These are phyloP conservation scores for Geotrupes spiniger DNA, from an alignment of 2,888 invertebrate species.

Conservation along the genomic window DNA sequence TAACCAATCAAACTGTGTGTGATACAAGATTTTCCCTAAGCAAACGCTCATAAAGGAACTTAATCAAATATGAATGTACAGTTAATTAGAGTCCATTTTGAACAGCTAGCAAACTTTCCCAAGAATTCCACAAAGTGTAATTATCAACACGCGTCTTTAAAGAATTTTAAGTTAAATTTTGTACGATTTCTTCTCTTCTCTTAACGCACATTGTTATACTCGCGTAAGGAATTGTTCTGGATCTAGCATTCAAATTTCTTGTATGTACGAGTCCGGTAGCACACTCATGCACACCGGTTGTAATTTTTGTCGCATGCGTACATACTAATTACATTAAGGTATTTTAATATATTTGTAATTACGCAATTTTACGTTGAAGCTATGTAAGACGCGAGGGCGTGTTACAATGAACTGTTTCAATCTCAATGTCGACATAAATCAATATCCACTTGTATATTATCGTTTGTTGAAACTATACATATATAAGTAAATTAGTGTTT, in stretches of 20 bases:
- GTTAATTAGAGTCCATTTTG: conserved; percentile 17
- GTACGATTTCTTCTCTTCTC: conserved; percentile 10
- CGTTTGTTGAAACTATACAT: too few species aligned
- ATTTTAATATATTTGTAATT: too few species aligned
- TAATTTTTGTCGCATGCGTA: too few species aligned
- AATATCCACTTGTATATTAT: too few species aligned
- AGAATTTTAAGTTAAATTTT: conserved; percentile 10
- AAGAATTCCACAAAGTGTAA: conserved; percentile 11
- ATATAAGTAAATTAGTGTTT: too few species aligned
- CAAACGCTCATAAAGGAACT: conserved; percentile 6
- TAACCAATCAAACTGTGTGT: conserved; percentile 28
- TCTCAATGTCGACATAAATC: too few species aligned
- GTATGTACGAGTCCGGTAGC: too few species aligned
- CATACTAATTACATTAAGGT: too few species aligned
- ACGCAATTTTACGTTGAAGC: too few species aligned
- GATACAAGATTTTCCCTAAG: conserved; percentile 9
- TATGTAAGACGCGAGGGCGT: too few species aligned
- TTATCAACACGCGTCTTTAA: neutral
- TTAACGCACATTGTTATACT: neutral
- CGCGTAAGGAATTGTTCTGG: conserved; percentile 3
- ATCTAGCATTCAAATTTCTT: conserved; percentile 14
- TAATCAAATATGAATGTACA: conserved; percentile 11
- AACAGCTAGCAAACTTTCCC: conserved; percentile 8
- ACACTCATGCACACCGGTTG: too few species aligned
- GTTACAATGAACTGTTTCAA: too few species aligned